These are phyloP conservation scores for Sebastes paucispinis DNA, from an alignment of 2,797 vertebrate species.

Conservation along the genomic window DNA sequence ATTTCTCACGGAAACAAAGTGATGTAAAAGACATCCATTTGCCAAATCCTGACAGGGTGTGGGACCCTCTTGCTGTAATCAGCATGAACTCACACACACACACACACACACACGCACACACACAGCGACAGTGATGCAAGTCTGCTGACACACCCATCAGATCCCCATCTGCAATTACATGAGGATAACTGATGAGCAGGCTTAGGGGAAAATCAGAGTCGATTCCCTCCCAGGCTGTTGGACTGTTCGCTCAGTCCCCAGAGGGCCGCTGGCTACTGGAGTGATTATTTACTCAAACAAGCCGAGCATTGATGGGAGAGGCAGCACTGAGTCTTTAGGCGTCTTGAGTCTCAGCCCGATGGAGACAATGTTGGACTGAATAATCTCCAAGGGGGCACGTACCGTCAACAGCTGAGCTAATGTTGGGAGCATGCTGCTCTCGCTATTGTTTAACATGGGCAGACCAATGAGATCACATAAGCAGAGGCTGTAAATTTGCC, in stretches of 20 bases:
- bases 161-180: slow-evolving; percentile 70
- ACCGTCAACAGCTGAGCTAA: slow-evolving; percentile 53
- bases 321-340: slow-evolving; percentile 38
- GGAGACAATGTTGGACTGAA: slow-evolving; percentile 44
- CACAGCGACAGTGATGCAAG: slow-evolving; percentile 67
- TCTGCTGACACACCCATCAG: slow-evolving; percentile 57
- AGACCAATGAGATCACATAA: slow-evolving; percentile 21
- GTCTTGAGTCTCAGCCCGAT: slow-evolving; percentile 41
- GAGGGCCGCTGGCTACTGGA: slow-evolving; percentile 50
- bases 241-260: slow-evolving; percentile 42
- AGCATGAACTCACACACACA: slow-evolving; percentile 19
- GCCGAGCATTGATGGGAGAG: slow-evolving; percentile 61
- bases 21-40: slow-evolving; percentile 33
- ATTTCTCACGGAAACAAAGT: slow-evolving; percentile 8
- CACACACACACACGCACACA: slow-evolving; percentile 11
- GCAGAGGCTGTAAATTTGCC: background rate
- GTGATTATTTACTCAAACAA: slow-evolving; percentile 65
- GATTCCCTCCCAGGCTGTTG: slow-evolving; percentile 61
- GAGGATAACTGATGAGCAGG: slow-evolving; percentile 69
- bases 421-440: slow-evolving; percentile 25
- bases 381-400: slow-evolving; percentile 37
- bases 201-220: slow-evolving; percentile 61
- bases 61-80: slow-evolving; percentile 35
- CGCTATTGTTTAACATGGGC: slow-evolving; percentile 16
- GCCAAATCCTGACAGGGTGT: slow-evolving; percentile 58